phyloP scores from a whole-genome alignment of 1,140 invertebrate species.

The Spodoptera litura region DNA sequence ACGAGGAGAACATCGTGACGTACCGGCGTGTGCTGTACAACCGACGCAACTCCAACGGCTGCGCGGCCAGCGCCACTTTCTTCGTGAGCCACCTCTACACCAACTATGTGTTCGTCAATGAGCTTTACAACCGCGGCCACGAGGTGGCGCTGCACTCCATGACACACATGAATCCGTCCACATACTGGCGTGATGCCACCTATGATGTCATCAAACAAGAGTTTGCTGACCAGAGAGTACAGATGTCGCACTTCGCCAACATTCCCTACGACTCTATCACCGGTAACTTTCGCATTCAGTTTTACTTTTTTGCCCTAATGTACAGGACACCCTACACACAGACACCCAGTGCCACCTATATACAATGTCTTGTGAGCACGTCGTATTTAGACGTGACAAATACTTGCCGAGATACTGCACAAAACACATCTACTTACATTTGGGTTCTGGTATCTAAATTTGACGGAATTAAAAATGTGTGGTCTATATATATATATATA shows the following conservation, averaged over 20 bases:
- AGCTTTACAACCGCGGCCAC: conserved; percentile 88
- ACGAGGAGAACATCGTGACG: conserved; percentile 88
- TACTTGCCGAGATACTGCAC: too few species aligned
- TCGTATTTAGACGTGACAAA: too few species aligned
- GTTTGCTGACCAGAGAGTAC: conserved; percentile 86
- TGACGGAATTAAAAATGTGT: too few species aligned
- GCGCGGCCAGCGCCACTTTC: conserved; percentile 88
- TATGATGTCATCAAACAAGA: conserved; percentile 84
- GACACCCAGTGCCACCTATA: neutral
- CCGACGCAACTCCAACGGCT: conserved; percentile 88
- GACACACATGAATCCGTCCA: conserved; percentile 80
- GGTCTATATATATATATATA: too few species aligned
- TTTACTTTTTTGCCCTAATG: neutral
- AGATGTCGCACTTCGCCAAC: conserved; percentile 86
- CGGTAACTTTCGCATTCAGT: conserved; percentile 59
- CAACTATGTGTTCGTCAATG: conserved; percentile 88
- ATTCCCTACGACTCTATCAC: conserved; percentile 85
- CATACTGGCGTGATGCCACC: conserved; percentile 85
- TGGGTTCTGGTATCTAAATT: too few species aligned
- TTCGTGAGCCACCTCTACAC: conserved; percentile 91
- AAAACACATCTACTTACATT: too few species aligned
- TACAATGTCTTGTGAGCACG: too few species aligned
- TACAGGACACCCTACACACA: too few species aligned
- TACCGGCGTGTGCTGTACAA: conserved; percentile 88
- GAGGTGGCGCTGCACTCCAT: conserved; percentile 91